phyloP scores from a whole-genome alignment of 2,797 vertebrate species.

The Lepilemur ruficaudatus region DNA sequence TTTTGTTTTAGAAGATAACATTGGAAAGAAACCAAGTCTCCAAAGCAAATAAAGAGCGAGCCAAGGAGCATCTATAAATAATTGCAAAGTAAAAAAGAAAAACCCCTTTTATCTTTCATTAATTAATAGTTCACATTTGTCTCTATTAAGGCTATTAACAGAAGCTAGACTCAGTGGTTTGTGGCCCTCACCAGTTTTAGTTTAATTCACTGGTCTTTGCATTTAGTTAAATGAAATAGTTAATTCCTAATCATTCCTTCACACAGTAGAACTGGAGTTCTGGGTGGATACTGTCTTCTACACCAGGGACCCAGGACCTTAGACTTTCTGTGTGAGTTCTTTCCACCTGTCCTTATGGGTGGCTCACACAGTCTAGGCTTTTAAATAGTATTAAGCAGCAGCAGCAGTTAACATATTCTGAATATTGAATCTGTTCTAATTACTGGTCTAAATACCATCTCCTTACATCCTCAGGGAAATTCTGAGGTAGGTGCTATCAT shows the following conservation, averaged over 20 bases:
- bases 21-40: conserved; percentile 63
- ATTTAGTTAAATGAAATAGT: not conserved
- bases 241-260: not conserved
- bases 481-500: not conserved
- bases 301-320: not conserved
- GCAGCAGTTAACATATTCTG: not conserved
- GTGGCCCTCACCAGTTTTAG: not conserved
- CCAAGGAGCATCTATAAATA: conserved; percentile 34
- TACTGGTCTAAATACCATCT: not conserved
- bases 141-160: not conserved
- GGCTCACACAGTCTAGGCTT: not conserved
- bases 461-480: not conserved
- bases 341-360: not conserved
- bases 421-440: not conserved
- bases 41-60: not conserved
- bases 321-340: not conserved
- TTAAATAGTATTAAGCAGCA: not conserved
- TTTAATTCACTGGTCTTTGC: not conserved
- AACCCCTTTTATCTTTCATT: conserved; percentile 4
- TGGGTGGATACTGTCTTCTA: not conserved
- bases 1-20: conserved; percentile 65
- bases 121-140: conserved; percentile 42
- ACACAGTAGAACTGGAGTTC: not conserved
- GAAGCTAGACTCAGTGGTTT: not conserved
- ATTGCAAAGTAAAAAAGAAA: conserved; percentile 6